Evolutionary conservation across 2,888 invertebrate genomes (phyloP), one percentile per base, ranked within the genome.

Genomic region (Andricus curvator): DNA sequence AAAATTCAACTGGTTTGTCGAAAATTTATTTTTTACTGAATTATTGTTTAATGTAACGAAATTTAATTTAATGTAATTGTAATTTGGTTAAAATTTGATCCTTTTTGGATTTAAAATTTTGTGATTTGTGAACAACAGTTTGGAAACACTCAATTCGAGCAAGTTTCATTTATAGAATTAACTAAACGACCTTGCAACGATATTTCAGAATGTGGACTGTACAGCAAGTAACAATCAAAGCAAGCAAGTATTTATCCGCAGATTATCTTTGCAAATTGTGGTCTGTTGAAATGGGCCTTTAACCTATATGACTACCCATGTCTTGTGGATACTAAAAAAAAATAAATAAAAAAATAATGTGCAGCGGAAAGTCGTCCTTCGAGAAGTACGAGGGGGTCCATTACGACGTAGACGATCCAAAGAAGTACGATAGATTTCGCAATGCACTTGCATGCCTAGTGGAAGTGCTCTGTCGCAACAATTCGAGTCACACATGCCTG

Each of bases 401-500:
- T 85, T 83, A 77, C 80, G 78, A 67, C 83, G 68, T 51, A 20
- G 82, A 83, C 85, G 83, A 88, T 85, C 85, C 85, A 84, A 87
- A 87, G 84, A 85, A 81, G 85, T 85, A 84, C 81, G 82, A 82
- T 70, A 76, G 81, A 77, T 88, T 85, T 86, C 86, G 88, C 78
- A 88, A 89, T 80, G 87, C 77, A 60, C 56, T 22, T 74, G 77
- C 84, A 81, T 84, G 84, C 77, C 67, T 83, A 79, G 68, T 86
- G 81, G 84, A 86, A 86, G 84, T 85, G 84, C 78, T 78, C 83
- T 88, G 86, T 86, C 84, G 89, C 84, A 89, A 88, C 77, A 83
- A 78, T 64, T 37, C 70, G 20, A 74, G 70, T 82, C 68, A 81
- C 81, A 83, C 81, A 78, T 84, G 80, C 74, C 33, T 70, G 62